Percentiles rank a stretch among this genome's conserved stretches.
Conservation (phyloP, 1,140 invertebrate species). For the Cotesia typhae region DNA sequence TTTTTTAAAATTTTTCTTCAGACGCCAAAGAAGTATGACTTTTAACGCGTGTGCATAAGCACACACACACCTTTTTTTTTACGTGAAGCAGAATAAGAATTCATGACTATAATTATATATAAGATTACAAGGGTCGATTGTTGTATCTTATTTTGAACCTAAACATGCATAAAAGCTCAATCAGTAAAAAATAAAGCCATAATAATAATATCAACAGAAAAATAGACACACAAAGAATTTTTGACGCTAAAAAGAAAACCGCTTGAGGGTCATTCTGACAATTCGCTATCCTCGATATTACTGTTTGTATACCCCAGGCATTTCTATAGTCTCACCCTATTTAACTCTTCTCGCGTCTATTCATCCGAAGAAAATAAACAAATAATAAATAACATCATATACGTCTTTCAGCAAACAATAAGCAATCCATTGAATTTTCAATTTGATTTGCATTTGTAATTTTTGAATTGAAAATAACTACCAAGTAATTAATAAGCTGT, state of each 20-base stretch:
- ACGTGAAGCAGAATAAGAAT: too few relatives aligned
- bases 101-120: too few relatives aligned
- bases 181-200: neutral
- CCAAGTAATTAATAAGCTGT: too few relatives aligned
- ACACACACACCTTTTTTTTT: too few relatives aligned
- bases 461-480: neutral
- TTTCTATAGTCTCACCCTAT: conserved; percentile 3
- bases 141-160: too few relatives aligned
- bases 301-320: conserved; percentile 31
- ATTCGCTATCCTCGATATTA: conserved; percentile 24
- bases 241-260: conserved; percentile 17
- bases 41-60: too few relatives aligned
- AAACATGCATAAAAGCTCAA: neutral
- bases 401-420: neutral
- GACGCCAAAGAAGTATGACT: too few relatives aligned
- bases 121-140: too few relatives aligned
- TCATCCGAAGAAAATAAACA: neutral
- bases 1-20: too few relatives aligned
- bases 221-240: neutral
- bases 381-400: neutral
- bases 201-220: neutral
- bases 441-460: neutral
- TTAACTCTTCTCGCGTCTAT: conserved; percentile 8
- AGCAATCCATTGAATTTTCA: conserved; percentile 6
- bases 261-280: conserved; percentile 1